Conservation (phyloP, 2,888 invertebrate species). For the Apodemia mormo region DNA sequence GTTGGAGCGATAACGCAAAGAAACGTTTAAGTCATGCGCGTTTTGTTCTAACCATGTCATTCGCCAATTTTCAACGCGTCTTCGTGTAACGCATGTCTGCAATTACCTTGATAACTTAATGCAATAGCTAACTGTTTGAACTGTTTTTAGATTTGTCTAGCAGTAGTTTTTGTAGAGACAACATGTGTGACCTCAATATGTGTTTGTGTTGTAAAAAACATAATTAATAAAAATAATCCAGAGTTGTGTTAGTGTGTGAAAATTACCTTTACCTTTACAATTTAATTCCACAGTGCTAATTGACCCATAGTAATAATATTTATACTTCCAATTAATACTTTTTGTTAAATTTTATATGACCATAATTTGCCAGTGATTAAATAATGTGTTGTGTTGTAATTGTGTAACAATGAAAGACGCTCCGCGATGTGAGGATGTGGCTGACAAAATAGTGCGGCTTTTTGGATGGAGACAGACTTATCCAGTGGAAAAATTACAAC, state of each 20-base stretch:
- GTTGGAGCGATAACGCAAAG: constrained; percentile 56
- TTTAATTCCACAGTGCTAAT: too few species aligned
- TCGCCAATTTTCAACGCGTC: constrained; percentile 40
- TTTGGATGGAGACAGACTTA: constrained; percentile 92
- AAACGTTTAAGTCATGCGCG: constrained; percentile 6
- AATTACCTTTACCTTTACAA: neutral
- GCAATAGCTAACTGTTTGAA: neutral
- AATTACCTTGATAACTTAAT: constrained; percentile 8
- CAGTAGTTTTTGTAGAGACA: neutral
- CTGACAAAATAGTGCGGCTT: constrained; percentile 88
- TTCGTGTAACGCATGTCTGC: constrained; percentile 22
- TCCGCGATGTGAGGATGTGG: constrained; percentile 88
- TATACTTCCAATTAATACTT: too few species aligned
- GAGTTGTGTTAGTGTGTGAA: neutral
- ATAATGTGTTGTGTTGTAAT: constrained; percentile 7
- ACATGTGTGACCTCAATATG: neutral
- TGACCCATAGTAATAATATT: too few species aligned
- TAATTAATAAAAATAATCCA: neutral
- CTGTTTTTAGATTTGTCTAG: neutral
- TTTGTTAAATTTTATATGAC: too few species aligned
- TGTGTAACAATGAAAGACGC: constrained; percentile 80
- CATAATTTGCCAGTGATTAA: neutral
- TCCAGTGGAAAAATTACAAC: constrained; percentile 89
- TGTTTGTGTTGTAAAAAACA: neutral
- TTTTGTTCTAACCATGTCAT: constrained; percentile 33